phyloP scores from a whole-genome alignment of 2,113 vertebrate species.

The Actenoides hombroni region DNA sequence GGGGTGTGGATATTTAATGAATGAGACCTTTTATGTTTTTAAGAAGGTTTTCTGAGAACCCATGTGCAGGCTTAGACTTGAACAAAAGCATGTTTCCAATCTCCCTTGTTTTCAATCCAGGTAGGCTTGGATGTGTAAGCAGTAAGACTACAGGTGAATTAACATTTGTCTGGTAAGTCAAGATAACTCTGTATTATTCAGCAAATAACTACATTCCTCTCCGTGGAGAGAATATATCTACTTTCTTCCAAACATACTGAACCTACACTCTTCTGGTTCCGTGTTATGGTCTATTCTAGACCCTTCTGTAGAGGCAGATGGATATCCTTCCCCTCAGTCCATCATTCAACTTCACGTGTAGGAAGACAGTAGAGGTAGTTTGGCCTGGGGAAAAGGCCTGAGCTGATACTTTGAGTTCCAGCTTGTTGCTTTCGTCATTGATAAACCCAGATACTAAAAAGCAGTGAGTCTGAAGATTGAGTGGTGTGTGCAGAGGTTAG shows the following conservation, averaged over 20 bases:
- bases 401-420: not conserved
- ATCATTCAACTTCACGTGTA: not conserved
- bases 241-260: not conserved
- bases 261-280: fast-evolving
- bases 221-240: not conserved
- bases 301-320: not conserved
- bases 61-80: not conserved
- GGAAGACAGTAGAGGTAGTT: not conserved
- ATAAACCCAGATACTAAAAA: not conserved
- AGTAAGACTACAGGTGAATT: not conserved
- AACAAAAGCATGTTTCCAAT: not conserved
- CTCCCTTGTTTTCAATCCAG: not conserved
- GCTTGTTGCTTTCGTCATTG: not conserved
- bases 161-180: not conserved
- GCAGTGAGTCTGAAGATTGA: not conserved
- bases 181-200: not conserved
- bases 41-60: not conserved
- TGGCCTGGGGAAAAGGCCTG: not conserved
- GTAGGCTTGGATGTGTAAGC: not conserved
- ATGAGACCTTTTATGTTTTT: conserved; percentile 4
- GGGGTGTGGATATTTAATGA: not conserved
- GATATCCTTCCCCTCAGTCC: not conserved
- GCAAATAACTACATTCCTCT: not conserved
- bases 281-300: not conserved
- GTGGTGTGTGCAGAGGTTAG: not conserved